These are phyloP conservation scores for Mastacembelus armatus DNA, from an alignment of 2,797 vertebrate genomes.

Conservation along the genomic window DNA sequence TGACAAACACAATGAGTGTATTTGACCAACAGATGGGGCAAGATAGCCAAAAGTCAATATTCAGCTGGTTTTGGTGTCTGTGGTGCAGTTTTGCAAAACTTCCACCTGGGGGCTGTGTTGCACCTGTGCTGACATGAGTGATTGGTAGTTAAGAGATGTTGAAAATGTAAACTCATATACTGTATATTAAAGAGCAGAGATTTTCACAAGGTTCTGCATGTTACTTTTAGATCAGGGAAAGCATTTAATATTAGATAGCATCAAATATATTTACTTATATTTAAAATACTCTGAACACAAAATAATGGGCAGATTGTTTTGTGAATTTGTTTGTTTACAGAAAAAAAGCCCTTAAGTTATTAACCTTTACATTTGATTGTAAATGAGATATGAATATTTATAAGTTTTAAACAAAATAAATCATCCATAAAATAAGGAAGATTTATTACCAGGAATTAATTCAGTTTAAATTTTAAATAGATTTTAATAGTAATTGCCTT, in stretches of 20 bases:
- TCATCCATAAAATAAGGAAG: too few species aligned
- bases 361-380: too few species aligned
- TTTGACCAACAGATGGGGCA: slow-evolving; percentile 55
- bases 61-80: rapidly evolving
- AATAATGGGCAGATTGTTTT: too few species aligned
- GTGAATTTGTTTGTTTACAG: too few species aligned
- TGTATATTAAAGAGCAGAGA: background rate
- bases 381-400: too few species aligned
- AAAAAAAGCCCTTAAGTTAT: too few species aligned
- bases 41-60: slow-evolving; percentile 6
- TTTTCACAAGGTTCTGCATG: rapidly evolving
- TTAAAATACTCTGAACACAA: too few species aligned
- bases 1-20: background rate
- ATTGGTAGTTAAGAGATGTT: background rate
- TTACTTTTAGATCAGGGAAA: background rate
- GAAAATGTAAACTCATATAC: background rate
- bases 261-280: too few species aligned
- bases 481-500: too few species aligned
- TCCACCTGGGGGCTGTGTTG: slow-evolving; percentile 69
- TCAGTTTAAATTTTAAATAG: too few species aligned
- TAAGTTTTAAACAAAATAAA: too few species aligned
- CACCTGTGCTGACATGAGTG: slow-evolving; percentile 5
- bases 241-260: background rate
- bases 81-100: slow-evolving; percentile 8
- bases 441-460: too few species aligned